Conservation (phyloP, 2,797 vertebrate genomes). For the Clarias fuscus region DNA sequence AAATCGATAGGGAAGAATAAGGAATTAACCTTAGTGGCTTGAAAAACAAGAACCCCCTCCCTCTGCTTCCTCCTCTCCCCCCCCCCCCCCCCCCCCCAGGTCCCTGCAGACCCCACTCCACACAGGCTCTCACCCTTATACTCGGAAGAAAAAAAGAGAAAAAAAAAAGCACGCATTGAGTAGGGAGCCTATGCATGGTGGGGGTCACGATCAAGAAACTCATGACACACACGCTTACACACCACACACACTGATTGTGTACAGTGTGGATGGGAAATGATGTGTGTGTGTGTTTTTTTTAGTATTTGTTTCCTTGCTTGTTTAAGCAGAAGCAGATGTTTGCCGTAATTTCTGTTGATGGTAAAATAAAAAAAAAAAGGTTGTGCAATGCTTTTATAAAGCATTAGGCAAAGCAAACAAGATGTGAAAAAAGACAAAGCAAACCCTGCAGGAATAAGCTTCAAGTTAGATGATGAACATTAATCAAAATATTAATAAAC, state of each 20-base stretch:
- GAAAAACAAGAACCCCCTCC: conserved; percentile 67
- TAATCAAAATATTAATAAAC: conserved; percentile 14
- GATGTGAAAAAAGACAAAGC: conserved; percentile 16
- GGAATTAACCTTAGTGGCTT: conserved; percentile 60
- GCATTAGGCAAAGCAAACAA: conserved; percentile 19
- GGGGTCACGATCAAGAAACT: conserved; percentile 13
- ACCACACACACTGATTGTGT: conserved; percentile 11
- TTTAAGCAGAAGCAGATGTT: conserved; percentile 24
- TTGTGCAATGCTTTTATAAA: conserved; percentile 27
- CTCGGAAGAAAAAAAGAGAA: not conserved
- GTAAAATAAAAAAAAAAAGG: not conserved
- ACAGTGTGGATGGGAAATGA: not conserved
- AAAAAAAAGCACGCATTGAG: conserved; percentile 36
- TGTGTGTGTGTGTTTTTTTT: not conserved
- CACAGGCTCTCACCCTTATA: conserved; percentile 35
- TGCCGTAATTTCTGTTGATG: not conserved
- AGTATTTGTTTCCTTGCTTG: not conserved
- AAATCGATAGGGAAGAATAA: conserved; percentile 56
- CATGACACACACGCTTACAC: conserved; percentile 14
- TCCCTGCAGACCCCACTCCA: not conserved
- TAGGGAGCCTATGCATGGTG: conserved; percentile 48
- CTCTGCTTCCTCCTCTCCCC: conserved; percentile 1
- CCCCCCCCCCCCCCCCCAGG: not conserved
- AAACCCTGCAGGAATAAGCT: conserved; percentile 28
- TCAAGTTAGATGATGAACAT: conserved; percentile 31